Evolutionary conservation across 2,888 invertebrate species (phyloP).

Genomic region (Ferrisia virgata): DNA sequence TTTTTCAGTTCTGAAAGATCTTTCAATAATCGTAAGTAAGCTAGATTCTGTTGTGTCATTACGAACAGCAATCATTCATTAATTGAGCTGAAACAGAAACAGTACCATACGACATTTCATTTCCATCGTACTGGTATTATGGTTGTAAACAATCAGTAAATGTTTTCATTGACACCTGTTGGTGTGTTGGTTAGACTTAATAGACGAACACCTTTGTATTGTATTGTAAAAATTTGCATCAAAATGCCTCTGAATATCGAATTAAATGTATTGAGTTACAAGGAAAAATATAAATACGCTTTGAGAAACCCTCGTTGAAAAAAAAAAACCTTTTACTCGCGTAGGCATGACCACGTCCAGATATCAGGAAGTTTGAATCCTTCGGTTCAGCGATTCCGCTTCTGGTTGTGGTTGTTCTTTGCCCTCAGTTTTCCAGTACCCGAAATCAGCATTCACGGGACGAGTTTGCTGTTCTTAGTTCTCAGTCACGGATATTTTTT

Average conservation of each 20-base stretch:
- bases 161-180: not conserved
- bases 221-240: not conserved
- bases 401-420: slow-evolving; percentile 2
- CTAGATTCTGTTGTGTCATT: no score
- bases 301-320: not conserved
- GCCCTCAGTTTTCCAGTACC: not conserved
- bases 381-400: slow-evolving; percentile 23
- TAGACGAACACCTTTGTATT: not conserved
- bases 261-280: no score
- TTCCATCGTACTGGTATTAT: no score
- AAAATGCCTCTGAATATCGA: no score
- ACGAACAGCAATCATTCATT: no score
- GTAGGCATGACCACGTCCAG: not conserved
- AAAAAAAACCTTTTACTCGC: not conserved
- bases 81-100: no score
- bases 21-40: no score
- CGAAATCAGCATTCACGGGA: not conserved
- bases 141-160: not conserved
- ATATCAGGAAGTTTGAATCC: slow-evolving; percentile 26
- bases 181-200: not conserved
- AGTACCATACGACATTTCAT: no score
- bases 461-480: not conserved
- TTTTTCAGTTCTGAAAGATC: no score
- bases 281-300: not conserved
- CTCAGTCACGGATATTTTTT: not conserved